Conservation (phyloP, 2,797 vertebrate species). For the Poecilia picta region DNA sequence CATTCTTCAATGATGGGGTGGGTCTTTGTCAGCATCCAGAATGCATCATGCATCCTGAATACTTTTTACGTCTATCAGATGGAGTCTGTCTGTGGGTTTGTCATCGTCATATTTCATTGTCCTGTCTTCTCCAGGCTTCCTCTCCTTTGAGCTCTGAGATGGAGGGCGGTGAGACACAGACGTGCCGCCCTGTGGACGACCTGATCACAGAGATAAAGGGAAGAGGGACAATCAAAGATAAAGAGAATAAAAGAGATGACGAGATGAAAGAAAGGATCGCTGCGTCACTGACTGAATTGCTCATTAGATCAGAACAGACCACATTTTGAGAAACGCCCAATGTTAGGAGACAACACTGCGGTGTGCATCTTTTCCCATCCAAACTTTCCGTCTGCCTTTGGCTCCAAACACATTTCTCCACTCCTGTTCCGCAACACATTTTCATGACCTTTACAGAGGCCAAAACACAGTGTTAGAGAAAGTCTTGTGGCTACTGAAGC, state of each 20-base stretch:
- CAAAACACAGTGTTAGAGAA: constrained; percentile 25
- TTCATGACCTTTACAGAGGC: constrained; percentile 23
- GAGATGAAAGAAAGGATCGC: constrained; percentile 62
- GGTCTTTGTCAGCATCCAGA: constrained; percentile 21
- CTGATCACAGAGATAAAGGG: constrained; percentile 67
- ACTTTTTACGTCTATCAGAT: constrained; percentile 50
- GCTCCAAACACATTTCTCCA: constrained; percentile 39
- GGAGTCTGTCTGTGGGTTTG: constrained; percentile 53
- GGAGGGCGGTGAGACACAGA: constrained; percentile 50
- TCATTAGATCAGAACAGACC: constrained; percentile 66
- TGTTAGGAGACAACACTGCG: constrained; percentile 32
- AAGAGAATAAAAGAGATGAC: constrained; percentile 70
- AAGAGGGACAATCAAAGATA: constrained; percentile 64
- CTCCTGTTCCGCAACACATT: constrained; percentile 53
- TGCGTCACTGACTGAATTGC: constrained; percentile 62
- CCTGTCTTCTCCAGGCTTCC: constrained; percentile 61
- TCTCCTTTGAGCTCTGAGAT: constrained; percentile 75
- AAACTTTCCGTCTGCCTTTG: constrained; percentile 48
- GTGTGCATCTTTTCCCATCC: constrained; percentile 48
- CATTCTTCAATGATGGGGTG: not conserved
- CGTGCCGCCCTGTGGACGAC: constrained; percentile 49
- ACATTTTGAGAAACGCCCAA: constrained; percentile 66
- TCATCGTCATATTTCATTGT: constrained; percentile 52
- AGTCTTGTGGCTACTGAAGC: constrained; percentile 44
- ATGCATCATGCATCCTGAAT: constrained; percentile 20